Evolutionary conservation across 1,140 invertebrate species (phyloP).

Genomic region (Zophobas morio): DNA sequence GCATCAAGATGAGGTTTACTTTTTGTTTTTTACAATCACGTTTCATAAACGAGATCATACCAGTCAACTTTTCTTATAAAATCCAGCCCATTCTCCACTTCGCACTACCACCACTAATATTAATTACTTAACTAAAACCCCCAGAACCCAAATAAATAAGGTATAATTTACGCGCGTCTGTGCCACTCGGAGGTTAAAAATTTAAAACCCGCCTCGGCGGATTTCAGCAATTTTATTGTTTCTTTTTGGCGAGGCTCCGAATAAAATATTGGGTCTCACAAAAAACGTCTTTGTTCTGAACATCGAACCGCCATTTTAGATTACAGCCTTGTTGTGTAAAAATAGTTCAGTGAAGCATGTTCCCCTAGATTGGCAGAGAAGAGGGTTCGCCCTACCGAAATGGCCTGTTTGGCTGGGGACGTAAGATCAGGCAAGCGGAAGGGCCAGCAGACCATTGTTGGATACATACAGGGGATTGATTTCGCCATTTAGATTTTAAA

Average conservation of each 20-base stretch:
- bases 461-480: conserved; percentile 47
- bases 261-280: conserved; percentile 44
- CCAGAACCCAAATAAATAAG: too few species aligned
- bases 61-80: too few species aligned
- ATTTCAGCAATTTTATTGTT: conserved; percentile 5
- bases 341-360: conserved; percentile 64
- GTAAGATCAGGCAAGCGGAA: conserved; percentile 56
- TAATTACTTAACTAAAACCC: too few species aligned
- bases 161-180: too few species aligned
- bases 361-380: conserved; percentile 62
- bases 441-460: conserved; percentile 57
- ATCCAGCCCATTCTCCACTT: too few species aligned
- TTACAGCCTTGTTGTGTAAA: conserved; percentile 62
- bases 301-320: conserved; percentile 61
- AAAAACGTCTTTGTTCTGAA: conserved; percentile 54
- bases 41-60: too few species aligned
- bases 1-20: background rate
- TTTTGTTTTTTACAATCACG: background rate
- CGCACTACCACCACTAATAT: too few species aligned
- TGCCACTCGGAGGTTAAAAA: background rate
- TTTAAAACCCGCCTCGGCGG: background rate
- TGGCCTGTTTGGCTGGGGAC: conserved; percentile 53
- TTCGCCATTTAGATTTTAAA: conserved; percentile 56
- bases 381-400: conserved; percentile 57
- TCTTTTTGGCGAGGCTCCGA: background rate